These are phyloP conservation scores for Crypturellus undulatus DNA, from an alignment of 2,113 vertebrate species.

Conservation along the genomic window DNA sequence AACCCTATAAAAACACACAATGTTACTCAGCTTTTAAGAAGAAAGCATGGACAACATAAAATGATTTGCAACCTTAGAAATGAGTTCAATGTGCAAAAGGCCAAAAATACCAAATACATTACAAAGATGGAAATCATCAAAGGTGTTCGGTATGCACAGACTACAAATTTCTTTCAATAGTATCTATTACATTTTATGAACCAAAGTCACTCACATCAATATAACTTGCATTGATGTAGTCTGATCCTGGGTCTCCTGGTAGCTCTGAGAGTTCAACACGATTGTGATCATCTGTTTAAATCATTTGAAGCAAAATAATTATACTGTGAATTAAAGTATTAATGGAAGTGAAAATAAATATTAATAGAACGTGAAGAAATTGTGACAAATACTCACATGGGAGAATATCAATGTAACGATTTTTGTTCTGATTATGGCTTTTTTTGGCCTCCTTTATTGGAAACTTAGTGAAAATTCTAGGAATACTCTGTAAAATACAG, in stretches of 20 bases:
- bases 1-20: slow-evolving; percentile 83
- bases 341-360: not conserved
- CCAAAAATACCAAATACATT: not conserved
- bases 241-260: slow-evolving; percentile 83
- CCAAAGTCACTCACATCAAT: slow-evolving; percentile 86
- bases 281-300: slow-evolving; percentile 89
- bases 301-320: not conserved
- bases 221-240: slow-evolving; percentile 97
- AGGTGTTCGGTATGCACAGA: not conserved
- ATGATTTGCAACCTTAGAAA: not conserved
- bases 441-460: slow-evolving; percentile 91
- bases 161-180: not conserved
- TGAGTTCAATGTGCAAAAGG: not conserved
- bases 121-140: not conserved
- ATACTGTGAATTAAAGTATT: not conserved
- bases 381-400: slow-evolving; percentile 85
- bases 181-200: not conserved
- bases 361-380: not conserved
- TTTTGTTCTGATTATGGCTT: slow-evolving; percentile 87
- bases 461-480: slow-evolving; percentile 90
- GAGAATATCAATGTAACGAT: slow-evolving; percentile 96
- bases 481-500: slow-evolving; percentile 88
- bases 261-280: slow-evolving; percentile 89
- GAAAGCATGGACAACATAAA: not conserved
- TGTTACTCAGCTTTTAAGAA: not conserved